phyloP scores from a whole-genome alignment of 2,113 vertebrate species.

The Dissostichus mawsoni region DNA sequence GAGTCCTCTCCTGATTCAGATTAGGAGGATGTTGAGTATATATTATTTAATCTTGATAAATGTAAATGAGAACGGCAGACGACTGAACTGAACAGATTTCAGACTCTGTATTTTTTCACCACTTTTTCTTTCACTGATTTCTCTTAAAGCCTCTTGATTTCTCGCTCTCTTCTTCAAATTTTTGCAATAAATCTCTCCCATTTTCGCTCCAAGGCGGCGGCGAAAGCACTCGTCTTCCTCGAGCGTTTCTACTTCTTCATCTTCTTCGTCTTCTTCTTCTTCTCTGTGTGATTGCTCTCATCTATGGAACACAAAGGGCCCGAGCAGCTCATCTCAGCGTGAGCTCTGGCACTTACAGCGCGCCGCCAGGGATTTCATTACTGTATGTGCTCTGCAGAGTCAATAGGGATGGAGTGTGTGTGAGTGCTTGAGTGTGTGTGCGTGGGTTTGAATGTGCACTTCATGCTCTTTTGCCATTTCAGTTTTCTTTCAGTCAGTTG shows the following conservation, averaged over 20 bases:
- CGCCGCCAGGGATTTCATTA: conserved; percentile 13
- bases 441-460: not conserved
- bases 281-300: conserved; percentile 25
- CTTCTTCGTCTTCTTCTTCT: not conserved
- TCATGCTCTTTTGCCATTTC: not conserved
- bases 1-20: too few species aligned
- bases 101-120: not conserved
- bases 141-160: not conserved
- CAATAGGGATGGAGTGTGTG: not conserved
- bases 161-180: not conserved
- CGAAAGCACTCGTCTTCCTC: not conserved
- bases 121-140: not conserved
- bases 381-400: conserved; percentile 11
- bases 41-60: conserved; percentile 5
- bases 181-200: not conserved
- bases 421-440: not conserved
- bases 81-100: not conserved
- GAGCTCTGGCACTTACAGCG: conserved; percentile 33
- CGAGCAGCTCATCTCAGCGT: not conserved
- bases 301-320: conserved; percentile 22
- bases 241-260: not conserved
- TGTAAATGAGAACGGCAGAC: not conserved
- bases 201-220: not conserved
- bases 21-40: not conserved
- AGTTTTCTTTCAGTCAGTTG: too few species aligned